Percentiles rank a stretch among this genome's conserved stretches.
Conservation (phyloP, 1,140 invertebrate species). For the Goniozus legneri region DNA sequence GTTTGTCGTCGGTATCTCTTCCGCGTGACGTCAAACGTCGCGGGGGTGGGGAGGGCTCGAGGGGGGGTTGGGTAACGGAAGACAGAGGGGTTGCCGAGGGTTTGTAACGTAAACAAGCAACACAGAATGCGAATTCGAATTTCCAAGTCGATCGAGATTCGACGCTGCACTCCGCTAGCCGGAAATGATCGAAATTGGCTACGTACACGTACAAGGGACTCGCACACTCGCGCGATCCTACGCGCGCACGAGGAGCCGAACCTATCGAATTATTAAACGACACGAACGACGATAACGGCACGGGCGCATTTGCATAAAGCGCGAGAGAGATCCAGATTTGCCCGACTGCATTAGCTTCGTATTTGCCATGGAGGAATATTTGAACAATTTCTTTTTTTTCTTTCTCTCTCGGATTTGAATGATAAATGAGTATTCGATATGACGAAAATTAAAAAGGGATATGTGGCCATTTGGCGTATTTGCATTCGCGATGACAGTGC, state of each 20-base stretch:
- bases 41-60: not conserved
- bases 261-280: not conserved
- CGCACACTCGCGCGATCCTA: too few species aligned
- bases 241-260: not conserved
- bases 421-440: too few species aligned
- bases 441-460: too few species aligned
- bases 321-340: too few species aligned
- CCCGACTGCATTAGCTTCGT: too few species aligned
- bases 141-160: not conserved
- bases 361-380: too few species aligned
- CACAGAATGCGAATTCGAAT: not conserved
- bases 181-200: not conserved
- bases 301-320: too few species aligned
- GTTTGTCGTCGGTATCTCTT: not conserved
- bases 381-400: too few species aligned
- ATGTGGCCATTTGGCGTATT: too few species aligned
- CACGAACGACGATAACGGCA: not conserved
- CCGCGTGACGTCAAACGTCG: not conserved
- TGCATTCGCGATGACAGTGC: too few species aligned
- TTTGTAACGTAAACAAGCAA: not conserved
- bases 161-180: not conserved
- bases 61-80: not conserved
- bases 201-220: not conserved
- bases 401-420: too few species aligned
- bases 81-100: not conserved